A percentile compares a stretch with the other conserved stretches of the same genome.
Evolutionary conservation across 2,797 vertebrate species (phyloP).

Genomic region (Lagorchestes hirsutus): DNA sequence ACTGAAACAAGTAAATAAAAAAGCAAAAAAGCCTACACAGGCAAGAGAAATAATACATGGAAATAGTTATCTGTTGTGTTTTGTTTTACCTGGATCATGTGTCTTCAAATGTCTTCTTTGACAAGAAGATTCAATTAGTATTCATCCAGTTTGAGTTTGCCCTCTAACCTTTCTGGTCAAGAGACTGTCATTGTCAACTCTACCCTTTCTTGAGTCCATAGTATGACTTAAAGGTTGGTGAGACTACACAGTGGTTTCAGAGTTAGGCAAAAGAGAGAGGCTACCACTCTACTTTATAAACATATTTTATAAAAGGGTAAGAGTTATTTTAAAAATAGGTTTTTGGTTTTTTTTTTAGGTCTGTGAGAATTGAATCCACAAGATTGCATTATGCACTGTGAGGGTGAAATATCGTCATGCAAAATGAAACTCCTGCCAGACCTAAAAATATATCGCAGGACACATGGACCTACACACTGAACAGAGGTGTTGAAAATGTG

Average conservation of each 20-base stretch:
- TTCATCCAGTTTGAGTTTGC: neutral
- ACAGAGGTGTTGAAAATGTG: neutral
- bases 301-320: neutral
- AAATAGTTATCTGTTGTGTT: neutral
- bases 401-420: slow-evolving; percentile 7
- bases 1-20: neutral
- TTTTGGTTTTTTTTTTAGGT: neutral
- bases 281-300: neutral
- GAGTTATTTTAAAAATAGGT: neutral
- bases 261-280: neutral
- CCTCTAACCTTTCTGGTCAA: neutral
- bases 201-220: neutral
- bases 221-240: neutral
- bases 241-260: neutral
- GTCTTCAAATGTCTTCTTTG: neutral
- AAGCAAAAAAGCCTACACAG: neutral
- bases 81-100: neutral
- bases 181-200: neutral
- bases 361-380: neutral
- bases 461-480: neutral
- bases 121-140: neutral
- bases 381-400: neutral
- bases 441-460: neutral
- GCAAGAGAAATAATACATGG: neutral
- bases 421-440: neutral